Evolutionary conservation across 2,797 vertebrate genomes (phyloP).

Genomic region (Hoplostethus mediterraneus): DNA sequence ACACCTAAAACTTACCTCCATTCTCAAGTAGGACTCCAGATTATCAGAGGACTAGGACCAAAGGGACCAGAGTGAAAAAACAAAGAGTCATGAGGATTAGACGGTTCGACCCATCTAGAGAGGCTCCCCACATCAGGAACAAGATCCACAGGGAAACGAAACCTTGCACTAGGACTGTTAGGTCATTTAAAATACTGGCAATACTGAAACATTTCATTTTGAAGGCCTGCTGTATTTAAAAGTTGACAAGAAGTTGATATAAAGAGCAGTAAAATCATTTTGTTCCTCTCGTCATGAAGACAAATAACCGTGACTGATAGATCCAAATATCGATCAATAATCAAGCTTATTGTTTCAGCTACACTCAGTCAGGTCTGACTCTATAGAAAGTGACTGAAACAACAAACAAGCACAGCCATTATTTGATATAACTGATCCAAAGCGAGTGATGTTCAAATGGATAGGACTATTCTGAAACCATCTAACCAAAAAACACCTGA

Average conservation of each 20-base stretch:
- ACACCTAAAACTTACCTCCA: constrained; percentile 80
- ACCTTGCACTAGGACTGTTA: neutral
- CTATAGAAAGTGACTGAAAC: neutral
- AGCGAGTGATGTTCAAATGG: neutral
- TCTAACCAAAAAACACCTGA: constrained; percentile 13
- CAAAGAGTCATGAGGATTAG: constrained; percentile 58
- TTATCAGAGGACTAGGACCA: constrained; percentile 77
- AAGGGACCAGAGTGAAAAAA: constrained; percentile 60
- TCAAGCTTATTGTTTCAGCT: too few relatives aligned
- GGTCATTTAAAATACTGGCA: neutral
- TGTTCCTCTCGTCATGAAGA: too few relatives aligned
- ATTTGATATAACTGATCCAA: neutral
- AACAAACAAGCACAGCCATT: neutral
- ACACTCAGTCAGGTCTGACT: too few relatives aligned
- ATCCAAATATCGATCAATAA: too few relatives aligned
- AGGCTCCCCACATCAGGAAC: neutral
- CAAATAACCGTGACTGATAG: neutral
- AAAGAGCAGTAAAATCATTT: too few relatives aligned
- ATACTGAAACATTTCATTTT: too few relatives aligned
- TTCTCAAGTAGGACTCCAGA: constrained; percentile 72
- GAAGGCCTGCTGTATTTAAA: too few relatives aligned
- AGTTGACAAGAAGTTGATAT: too few relatives aligned
- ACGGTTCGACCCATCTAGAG: constrained; percentile 4
- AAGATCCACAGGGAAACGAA: neutral
- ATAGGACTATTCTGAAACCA: neutral